phyloP scores from a whole-genome alignment of 2,797 vertebrate species.

The Astyanax mexicanus region DNA sequence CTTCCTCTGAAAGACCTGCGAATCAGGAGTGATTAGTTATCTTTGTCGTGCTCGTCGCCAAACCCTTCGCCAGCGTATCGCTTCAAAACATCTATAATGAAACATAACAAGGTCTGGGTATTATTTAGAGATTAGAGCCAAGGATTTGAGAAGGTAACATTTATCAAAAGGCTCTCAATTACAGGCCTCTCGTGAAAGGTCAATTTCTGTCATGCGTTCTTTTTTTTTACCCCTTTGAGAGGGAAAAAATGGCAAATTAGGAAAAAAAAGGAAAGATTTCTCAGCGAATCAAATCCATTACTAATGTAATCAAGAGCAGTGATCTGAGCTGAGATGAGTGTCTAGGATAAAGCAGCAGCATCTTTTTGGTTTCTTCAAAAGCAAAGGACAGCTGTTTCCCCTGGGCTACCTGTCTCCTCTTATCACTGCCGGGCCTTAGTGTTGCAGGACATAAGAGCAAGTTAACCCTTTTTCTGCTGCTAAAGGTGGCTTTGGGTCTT shows the following conservation, averaged over 20 bases:
- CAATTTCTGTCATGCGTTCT: constrained; percentile 60
- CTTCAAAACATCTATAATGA: constrained; percentile 55
- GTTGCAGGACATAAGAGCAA: too few species aligned
- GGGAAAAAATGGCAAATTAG: constrained; percentile 23
- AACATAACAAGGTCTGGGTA: constrained; percentile 59
- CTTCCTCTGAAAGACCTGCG: constrained; percentile 33
- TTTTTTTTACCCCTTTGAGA: constrained; percentile 42
- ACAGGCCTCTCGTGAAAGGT: constrained; percentile 62
- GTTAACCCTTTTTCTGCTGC: too few species aligned
- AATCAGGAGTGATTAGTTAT: constrained; percentile 57
- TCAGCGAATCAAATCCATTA: constrained; percentile 18
- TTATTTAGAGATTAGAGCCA: constrained; percentile 60
- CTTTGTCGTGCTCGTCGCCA: constrained; percentile 46
- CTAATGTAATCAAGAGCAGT: constrained; percentile 17
- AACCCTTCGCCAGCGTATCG: constrained; percentile 47
- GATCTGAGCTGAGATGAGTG: not conserved
- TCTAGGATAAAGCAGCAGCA: not conserved
- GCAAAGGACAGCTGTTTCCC: too few species aligned
- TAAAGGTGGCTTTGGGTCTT: too few species aligned
- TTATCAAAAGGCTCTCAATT: constrained; percentile 62
- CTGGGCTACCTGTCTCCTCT: too few species aligned
- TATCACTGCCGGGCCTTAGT: too few species aligned
- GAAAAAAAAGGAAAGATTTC: constrained; percentile 13
- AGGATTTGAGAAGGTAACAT: constrained; percentile 63
- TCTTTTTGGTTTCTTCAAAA: not conserved